These are phyloP conservation scores for western clawed frog (Xenopus tropicalis) DNA, from an alignment of 2,113 vertebrate genomes.

Conservation along the genomic window DNA sequence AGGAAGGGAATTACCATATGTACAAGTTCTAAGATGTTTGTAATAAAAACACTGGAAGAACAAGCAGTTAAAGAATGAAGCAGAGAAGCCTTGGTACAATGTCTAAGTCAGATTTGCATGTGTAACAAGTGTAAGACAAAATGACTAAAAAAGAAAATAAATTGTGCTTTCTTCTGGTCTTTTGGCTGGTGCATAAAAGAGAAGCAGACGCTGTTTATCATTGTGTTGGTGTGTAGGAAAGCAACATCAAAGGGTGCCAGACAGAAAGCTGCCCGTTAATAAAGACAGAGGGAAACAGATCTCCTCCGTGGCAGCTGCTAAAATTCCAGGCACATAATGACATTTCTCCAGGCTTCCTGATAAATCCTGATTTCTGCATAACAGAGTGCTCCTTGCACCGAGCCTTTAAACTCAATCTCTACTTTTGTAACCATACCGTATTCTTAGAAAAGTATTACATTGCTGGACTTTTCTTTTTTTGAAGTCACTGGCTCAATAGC, in stretches of 20 bases:
- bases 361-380: constrained; percentile 27
- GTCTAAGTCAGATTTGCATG: no score
- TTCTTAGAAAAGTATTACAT: constrained; percentile 11
- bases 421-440: neutral
- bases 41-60: no score
- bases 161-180: constrained; percentile 19
- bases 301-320: constrained; percentile 11
- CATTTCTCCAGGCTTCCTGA: neutral
- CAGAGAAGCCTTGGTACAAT: no score
- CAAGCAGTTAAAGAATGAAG: no score
- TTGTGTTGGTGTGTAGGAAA: constrained; percentile 26
- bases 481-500: constrained; percentile 2
- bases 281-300: neutral
- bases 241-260: constrained; percentile 32
- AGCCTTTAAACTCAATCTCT: constrained; percentile 5
- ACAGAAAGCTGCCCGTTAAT: constrained; percentile 31
- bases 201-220: constrained; percentile 29
- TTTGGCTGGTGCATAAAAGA: constrained; percentile 30
- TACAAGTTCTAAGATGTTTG: no score
- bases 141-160: neutral
- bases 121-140: neutral
- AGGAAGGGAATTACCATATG: no score
- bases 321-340: constrained; percentile 26
- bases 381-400: neutral
- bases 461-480: neutral